These are phyloP conservation scores for Nesidiocoris tenuis DNA, from an alignment of 2,888 invertebrate genomes.

Conservation along the genomic window DNA sequence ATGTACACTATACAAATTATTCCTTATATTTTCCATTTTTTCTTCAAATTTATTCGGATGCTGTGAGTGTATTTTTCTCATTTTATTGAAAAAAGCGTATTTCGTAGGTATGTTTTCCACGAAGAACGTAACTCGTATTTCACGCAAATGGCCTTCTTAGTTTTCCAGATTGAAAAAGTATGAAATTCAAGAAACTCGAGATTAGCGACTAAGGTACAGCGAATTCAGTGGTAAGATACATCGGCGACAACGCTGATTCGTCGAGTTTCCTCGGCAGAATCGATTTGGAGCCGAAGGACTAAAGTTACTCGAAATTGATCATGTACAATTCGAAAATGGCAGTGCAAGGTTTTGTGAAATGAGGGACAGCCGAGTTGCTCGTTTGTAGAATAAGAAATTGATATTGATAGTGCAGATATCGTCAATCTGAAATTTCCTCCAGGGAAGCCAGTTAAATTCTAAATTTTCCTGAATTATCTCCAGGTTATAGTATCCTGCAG, in stretches of 20 bases:
- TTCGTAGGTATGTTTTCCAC: conserved; percentile 14
- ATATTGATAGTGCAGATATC: no score
- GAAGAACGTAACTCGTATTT: neutral
- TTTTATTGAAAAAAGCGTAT: conserved; percentile 17
- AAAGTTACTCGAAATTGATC: no score
- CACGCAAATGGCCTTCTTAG: conserved; percentile 12
- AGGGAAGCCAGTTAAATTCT: no score
- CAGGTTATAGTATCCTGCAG: no score
- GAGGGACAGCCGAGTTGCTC: neutral
- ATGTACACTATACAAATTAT: conserved; percentile 42
- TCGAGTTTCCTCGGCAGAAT: neutral
- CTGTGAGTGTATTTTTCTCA: neutral
- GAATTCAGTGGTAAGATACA: neutral
- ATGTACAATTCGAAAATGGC: neutral
- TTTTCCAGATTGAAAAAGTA: neutral
- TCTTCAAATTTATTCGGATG: neutral
- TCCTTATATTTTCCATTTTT: conserved; percentile 2
- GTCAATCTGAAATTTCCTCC: no score
- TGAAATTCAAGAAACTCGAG: conserved; percentile 2
- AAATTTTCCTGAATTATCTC: no score
- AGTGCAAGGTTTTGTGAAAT: neutral
- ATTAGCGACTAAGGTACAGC: neutral
- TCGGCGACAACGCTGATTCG: neutral
- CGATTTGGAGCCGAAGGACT: neutral
- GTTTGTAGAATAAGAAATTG: no score